phyloP scores from a whole-genome alignment of 2,797 vertebrate genomes.

The Tolypeutes matacus region DNA sequence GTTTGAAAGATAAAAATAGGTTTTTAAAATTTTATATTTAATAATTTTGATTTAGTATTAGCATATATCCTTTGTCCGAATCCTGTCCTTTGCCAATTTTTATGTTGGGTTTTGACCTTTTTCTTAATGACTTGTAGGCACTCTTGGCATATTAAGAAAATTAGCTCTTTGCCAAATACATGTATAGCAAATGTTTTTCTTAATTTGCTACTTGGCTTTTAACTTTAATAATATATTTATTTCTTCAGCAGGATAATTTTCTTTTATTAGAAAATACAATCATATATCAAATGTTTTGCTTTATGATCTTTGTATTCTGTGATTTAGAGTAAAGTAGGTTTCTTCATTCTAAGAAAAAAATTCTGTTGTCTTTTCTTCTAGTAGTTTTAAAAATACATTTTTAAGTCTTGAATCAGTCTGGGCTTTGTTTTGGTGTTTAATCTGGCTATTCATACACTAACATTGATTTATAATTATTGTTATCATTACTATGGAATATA shows the following conservation, averaged over 20 bases:
- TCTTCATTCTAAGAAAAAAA: background rate
- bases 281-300: background rate
- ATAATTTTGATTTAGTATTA: constrained; percentile 5
- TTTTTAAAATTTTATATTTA: background rate
- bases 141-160: background rate
- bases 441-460: background rate
- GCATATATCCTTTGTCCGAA: background rate
- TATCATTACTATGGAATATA: background rate
- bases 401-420: background rate
- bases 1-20: background rate
- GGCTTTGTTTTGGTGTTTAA: background rate
- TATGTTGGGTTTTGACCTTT: background rate
- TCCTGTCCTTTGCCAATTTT: background rate
- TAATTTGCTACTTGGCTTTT: background rate
- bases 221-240: background rate
- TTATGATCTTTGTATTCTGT: background rate
- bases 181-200: background rate
- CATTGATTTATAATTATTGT: background rate
- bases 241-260: background rate
- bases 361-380: background rate
- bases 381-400: background rate
- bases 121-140: background rate
- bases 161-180: background rate
- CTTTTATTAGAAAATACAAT: background rate
- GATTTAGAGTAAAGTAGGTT: background rate